These are phyloP conservation scores for Leucoraja ocellata DNA, from an alignment of 2,797 vertebrate genomes.

Conservation along the genomic window DNA sequence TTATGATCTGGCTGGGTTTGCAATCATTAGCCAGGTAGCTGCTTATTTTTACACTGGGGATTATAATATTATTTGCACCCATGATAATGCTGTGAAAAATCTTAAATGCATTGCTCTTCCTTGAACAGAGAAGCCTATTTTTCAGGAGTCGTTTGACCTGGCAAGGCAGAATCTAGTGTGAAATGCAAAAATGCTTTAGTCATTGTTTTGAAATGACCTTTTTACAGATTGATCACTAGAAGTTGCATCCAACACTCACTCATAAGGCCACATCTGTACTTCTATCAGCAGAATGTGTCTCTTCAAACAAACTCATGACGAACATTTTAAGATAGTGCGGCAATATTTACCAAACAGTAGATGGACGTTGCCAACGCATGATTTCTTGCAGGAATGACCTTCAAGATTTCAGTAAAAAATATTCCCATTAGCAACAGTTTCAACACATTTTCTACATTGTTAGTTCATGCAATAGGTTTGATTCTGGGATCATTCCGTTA, in stretches of 20 bases:
- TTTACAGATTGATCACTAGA: not conserved
- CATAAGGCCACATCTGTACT: not conserved
- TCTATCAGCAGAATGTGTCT: not conserved
- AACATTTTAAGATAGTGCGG: not conserved
- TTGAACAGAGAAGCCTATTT: not conserved
- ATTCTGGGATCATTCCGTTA: not conserved
- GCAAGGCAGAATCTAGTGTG: not conserved
- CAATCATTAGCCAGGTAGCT: not conserved
- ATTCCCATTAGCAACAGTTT: not conserved
- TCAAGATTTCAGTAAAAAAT: not conserved
- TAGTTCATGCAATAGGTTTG: not conserved
- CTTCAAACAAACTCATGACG: slow-evolving; percentile 8
- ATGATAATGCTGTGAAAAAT: not conserved
- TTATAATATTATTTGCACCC: not conserved
- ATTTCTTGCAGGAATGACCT: not conserved
- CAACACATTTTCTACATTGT: not conserved
- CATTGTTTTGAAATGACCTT: slow-evolving; percentile 19
- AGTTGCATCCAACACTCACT: not conserved
- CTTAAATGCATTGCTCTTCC: not conserved
- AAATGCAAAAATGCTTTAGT: slow-evolving; percentile 14
- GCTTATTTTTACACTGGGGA: not conserved
- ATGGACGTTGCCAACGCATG: no score
- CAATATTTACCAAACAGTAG: slow-evolving; percentile 14
- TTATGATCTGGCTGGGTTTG: not conserved
- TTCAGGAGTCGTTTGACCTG: not conserved